phyloP scores from a whole-genome alignment of 2,888 invertebrate species.

The Hymenopus coronatus region DNA sequence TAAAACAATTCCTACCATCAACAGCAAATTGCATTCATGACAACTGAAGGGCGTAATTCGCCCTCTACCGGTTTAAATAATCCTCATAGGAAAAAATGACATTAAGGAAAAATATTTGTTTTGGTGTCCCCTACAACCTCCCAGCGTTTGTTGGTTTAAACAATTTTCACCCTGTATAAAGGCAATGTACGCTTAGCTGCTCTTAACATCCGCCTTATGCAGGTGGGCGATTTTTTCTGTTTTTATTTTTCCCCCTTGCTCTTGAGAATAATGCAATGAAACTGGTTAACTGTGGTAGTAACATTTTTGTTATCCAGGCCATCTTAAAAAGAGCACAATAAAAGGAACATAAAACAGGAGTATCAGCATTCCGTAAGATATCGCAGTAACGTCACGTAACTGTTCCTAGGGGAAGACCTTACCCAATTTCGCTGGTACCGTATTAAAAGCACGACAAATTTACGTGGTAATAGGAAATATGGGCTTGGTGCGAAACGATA shows the following conservation, averaged over 20 bases:
- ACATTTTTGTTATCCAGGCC: background rate
- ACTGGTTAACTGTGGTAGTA: background rate
- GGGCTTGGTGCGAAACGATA: background rate
- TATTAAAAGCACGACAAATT: background rate
- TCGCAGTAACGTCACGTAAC: background rate
- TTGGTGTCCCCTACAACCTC: too few species aligned
- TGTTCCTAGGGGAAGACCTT: background rate
- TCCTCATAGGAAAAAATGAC: too few species aligned
- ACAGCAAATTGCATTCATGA: too few species aligned
- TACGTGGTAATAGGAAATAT: background rate
- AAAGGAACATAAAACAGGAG: background rate
- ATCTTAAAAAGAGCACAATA: background rate
- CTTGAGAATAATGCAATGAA: background rate
- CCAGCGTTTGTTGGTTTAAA: too few species aligned
- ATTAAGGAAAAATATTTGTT: too few species aligned
- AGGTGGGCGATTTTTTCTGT: background rate
- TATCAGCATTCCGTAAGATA: background rate
- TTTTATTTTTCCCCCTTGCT: background rate
- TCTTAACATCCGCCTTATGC: background rate
- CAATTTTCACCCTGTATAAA: too few species aligned
- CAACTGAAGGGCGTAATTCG: too few species aligned
- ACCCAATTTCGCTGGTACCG: background rate
- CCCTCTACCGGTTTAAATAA: too few species aligned
- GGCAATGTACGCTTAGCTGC: too few species aligned
- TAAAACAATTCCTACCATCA: too few species aligned